These are phyloP conservation scores for Diploptera punctata DNA, from an alignment of 2,888 invertebrate species.

Conservation along the genomic window DNA sequence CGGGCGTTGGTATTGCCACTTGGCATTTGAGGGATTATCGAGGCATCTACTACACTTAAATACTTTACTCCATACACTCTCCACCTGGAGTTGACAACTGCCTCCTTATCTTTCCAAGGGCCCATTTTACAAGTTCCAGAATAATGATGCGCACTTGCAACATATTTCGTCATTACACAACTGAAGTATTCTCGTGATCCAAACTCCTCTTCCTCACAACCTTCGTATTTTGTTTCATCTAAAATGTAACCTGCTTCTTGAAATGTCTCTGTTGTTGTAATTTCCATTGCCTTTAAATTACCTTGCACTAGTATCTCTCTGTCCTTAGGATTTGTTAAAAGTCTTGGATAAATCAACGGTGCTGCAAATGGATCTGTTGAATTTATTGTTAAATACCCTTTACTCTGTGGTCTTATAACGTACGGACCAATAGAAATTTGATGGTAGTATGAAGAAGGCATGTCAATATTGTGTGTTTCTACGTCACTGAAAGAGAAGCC, in stretches of 20 bases:
- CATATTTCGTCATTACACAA: not conserved
- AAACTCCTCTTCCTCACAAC: too few species aligned
- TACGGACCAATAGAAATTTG: not conserved
- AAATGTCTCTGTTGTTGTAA: too few species aligned
- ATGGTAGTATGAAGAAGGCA: not conserved
- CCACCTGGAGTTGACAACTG: slow-evolving; percentile 68
- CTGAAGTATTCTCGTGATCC: too few species aligned
- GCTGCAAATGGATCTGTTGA: too few species aligned
- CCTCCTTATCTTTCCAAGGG: slow-evolving; percentile 63
- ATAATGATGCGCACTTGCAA: slow-evolving; percentile 58
- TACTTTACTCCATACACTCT: slow-evolving; percentile 48
- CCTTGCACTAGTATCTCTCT: not conserved
- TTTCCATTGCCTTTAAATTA: not conserved
- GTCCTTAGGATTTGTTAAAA: not conserved
- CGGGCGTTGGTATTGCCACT: slow-evolving; percentile 53
- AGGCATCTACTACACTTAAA: slow-evolving; percentile 52
- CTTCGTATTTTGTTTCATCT: too few species aligned
- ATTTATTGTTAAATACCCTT: not conserved
- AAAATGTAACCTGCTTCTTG: too few species aligned
- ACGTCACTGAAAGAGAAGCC: not conserved
- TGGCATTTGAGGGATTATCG: slow-evolving; percentile 51
- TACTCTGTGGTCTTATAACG: not conserved
- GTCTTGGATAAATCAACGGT: not conserved
- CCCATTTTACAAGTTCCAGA: slow-evolving; percentile 76
- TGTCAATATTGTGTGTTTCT: not conserved